These are phyloP conservation scores for Chromobotia macracanthus DNA, from an alignment of 2,797 vertebrate genomes.

Conservation along the genomic window DNA sequence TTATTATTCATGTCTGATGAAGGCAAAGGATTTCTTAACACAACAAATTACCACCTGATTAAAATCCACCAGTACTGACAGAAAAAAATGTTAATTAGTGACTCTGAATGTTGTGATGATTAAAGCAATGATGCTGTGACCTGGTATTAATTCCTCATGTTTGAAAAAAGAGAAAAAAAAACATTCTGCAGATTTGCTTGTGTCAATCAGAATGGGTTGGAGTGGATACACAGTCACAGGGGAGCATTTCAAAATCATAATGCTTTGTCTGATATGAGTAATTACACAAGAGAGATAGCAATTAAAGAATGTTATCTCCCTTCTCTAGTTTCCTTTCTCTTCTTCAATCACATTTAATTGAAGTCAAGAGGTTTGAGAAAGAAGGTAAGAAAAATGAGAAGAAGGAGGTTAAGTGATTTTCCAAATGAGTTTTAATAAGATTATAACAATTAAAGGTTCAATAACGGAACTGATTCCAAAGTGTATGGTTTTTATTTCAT, in stretches of 20 bases:
- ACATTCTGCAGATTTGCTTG: conserved; percentile 34
- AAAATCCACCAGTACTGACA: conserved; percentile 56
- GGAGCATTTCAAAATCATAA: conserved; percentile 49
- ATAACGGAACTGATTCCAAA: conserved; percentile 23
- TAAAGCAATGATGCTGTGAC: conserved; percentile 51
- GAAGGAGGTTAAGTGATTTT: conserved; percentile 51
- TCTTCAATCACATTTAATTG: conserved; percentile 56
- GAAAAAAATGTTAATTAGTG: conserved; percentile 56
- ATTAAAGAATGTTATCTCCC: conserved; percentile 57
- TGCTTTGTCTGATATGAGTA: conserved; percentile 52
- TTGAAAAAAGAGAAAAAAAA: conserved; percentile 39
- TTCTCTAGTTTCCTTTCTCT: conserved; percentile 50
- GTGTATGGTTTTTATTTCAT: conserved; percentile 10
- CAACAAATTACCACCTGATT: conserved; percentile 57
- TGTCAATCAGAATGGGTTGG: conserved; percentile 43
- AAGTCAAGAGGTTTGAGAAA: conserved; percentile 54
- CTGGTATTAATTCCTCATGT: conserved; percentile 51
- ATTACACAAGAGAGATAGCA: conserved; percentile 56
- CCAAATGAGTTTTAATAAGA: conserved; percentile 56
- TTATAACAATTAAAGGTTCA: conserved; percentile 53
- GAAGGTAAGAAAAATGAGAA: conserved; percentile 41
- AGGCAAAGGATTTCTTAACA: conserved; percentile 45
- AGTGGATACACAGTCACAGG: conserved; percentile 34
- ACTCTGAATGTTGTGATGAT: conserved; percentile 56
- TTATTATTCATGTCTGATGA: not conserved